Conservation (phyloP, 2,888 invertebrate species). For the Drosophila fulvimacula region DNA sequence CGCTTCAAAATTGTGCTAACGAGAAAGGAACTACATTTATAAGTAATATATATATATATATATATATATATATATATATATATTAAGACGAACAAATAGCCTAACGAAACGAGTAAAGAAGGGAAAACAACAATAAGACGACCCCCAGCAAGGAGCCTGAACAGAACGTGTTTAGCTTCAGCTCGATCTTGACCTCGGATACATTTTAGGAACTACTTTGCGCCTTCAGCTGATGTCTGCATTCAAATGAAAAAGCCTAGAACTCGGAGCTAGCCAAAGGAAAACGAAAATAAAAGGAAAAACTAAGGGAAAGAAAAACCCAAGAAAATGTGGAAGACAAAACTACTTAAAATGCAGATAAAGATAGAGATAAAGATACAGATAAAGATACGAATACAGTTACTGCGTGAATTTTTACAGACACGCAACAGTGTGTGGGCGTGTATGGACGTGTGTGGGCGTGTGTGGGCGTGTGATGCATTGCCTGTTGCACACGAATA, state of each 20-base stretch:
- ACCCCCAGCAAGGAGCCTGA: not conserved
- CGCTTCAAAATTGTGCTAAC: constrained; percentile 59
- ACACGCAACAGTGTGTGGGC: not conserved
- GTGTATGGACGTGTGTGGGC: constrained; percentile 20
- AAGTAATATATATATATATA: constrained; percentile 5
- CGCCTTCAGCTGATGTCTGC: constrained; percentile 35
- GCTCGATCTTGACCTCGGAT: constrained; percentile 25
- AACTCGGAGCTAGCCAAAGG: constrained; percentile 18
- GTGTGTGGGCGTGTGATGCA: constrained; percentile 23
- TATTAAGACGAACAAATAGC: constrained; percentile 4
- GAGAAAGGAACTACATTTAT: constrained; percentile 59
- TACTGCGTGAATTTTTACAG: not conserved
- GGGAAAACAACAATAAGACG: not conserved
- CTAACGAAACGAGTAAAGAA: not conserved
- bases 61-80: constrained; percentile 1
- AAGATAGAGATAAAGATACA: not conserved
- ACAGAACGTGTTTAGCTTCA: not conserved
- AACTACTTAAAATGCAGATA: not conserved
- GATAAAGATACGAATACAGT: not conserved
- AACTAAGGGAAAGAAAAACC: not conserved
- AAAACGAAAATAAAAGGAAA: not conserved
- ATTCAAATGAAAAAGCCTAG: constrained; percentile 15
- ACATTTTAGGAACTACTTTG: constrained; percentile 60
- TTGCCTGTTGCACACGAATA: constrained; percentile 42
- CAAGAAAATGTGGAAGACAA: constrained; percentile 8